These are phyloP conservation scores for Tupiocoris notatus DNA, from an alignment of 2,888 invertebrate genomes.

Conservation along the genomic window DNA sequence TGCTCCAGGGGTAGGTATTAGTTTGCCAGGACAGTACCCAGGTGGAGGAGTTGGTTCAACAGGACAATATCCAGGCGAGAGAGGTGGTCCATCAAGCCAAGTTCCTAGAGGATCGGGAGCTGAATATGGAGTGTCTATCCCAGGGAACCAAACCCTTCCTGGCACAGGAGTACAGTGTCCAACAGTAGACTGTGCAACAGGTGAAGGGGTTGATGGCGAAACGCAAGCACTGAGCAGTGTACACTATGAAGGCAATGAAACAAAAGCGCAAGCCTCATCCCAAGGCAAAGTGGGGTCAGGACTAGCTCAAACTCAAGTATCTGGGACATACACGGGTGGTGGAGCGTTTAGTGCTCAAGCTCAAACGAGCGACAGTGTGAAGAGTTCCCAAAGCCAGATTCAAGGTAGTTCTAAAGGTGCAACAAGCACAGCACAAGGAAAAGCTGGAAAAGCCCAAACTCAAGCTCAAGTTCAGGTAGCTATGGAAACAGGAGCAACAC, in stretches of 20 bases:
- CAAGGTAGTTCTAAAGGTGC: slow-evolving; percentile 61
- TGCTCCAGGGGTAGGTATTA: background rate
- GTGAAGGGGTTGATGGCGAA: slow-evolving; percentile 48
- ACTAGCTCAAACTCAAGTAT: slow-evolving; percentile 75
- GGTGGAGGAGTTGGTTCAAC: slow-evolving; percentile 20
- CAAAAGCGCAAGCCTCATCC: slow-evolving; percentile 72
- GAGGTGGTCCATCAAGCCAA: slow-evolving; percentile 40
- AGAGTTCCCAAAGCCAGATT: slow-evolving; percentile 51
- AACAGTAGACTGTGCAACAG: slow-evolving; percentile 34
- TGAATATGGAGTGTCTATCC: background rate
- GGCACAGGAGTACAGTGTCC: slow-evolving; percentile 10
- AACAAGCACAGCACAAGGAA: slow-evolving; percentile 73
- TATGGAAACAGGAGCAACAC: slow-evolving; percentile 71
- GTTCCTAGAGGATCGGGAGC: slow-evolving; percentile 41
- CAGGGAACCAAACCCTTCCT: background rate
- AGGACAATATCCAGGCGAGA: slow-evolving; percentile 20
- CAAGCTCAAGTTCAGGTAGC: slow-evolving; percentile 79
- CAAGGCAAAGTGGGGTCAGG: slow-evolving; percentile 74
- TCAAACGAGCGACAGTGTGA: slow-evolving; percentile 50
- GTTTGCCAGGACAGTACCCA: slow-evolving; percentile 43
- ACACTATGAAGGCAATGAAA: slow-evolving; percentile 53
- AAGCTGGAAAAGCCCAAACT: slow-evolving; percentile 70
- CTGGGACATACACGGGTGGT: slow-evolving; percentile 70
- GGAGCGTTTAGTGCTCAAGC: slow-evolving; percentile 72
- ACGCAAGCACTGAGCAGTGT: slow-evolving; percentile 51